Evolutionary conservation across 2,113 vertebrate genomes (phyloP).

Genomic region (Chauna torquata): DNA sequence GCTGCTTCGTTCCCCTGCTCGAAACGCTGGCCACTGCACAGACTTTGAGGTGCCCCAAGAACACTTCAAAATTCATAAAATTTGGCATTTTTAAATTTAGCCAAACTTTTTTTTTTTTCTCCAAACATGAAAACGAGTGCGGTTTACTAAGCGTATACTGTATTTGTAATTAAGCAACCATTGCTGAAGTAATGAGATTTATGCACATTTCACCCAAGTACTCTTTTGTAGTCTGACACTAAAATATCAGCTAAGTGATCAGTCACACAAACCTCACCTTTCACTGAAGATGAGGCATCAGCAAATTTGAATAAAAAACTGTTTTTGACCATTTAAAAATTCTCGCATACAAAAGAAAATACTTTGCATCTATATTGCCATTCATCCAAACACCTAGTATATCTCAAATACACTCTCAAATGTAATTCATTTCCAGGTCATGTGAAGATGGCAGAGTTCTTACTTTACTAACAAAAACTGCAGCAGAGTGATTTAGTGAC

Average conservation of each 20-base stretch:
- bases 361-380: not conserved
- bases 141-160: not conserved
- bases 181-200: not conserved
- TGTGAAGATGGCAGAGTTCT: not conserved
- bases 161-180: not conserved
- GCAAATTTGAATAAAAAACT: not conserved
- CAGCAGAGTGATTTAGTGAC: not conserved
- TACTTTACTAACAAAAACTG: not conserved
- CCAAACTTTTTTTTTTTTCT: too few species aligned
- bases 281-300: accelerated
- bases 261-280: not conserved
- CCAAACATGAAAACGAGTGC: not conserved
- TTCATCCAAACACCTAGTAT: not conserved
- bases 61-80: too few species aligned
- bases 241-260: not conserved
- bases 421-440: not conserved
- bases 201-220: not conserved
- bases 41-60: too few species aligned
- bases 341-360: not conserved
- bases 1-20: too few species aligned
- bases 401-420: not conserved
- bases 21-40: too few species aligned
- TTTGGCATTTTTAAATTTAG: too few species aligned
- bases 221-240: not conserved
- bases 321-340: not conserved